These are phyloP conservation scores for Platysternon megacephalum DNA, from an alignment of 2,113 vertebrate genomes.

Conservation along the genomic window DNA sequence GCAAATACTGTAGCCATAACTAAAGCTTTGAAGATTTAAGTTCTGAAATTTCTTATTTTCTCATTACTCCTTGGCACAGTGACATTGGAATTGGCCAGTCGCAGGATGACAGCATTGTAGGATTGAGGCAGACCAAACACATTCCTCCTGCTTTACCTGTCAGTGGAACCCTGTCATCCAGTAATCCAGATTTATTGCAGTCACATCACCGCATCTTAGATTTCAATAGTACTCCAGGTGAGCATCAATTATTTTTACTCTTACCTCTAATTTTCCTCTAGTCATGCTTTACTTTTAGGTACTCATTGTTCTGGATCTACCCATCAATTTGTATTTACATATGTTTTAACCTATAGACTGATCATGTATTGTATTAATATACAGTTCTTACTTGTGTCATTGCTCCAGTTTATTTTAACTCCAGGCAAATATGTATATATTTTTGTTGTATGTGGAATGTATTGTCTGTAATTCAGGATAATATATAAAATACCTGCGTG, in stretches of 20 bases:
- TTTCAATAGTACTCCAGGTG: conserved; percentile 95
- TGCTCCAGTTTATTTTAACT: neutral
- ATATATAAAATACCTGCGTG: too few species aligned
- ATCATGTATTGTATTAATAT: neutral
- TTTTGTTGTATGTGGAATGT: neutral
- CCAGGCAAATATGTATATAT: neutral
- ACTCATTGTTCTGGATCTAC: neutral
- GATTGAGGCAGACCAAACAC: conserved; percentile 95
- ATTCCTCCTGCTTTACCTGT: conserved; percentile 94
- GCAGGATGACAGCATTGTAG: conserved; percentile 98
- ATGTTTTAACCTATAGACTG: neutral
- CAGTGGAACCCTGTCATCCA: conserved; percentile 94
- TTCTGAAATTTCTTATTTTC: neutral
- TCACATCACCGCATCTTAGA: conserved; percentile 98
- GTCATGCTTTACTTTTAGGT: neutral
- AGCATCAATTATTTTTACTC: neutral
- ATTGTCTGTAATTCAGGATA: neutral
- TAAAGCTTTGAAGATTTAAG: neutral
- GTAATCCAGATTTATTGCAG: conserved; percentile 95
- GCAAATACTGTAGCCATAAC: neutral
- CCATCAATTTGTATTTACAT: neutral
- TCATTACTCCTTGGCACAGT: conserved; percentile 69
- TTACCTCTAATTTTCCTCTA: neutral
- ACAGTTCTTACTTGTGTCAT: neutral
- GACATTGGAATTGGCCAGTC: conserved; percentile 97